Percentiles rank a stretch among this genome's conserved stretches.
Conservation (phyloP, 2,888 invertebrate genomes). For the Diaperis boleti region DNA sequence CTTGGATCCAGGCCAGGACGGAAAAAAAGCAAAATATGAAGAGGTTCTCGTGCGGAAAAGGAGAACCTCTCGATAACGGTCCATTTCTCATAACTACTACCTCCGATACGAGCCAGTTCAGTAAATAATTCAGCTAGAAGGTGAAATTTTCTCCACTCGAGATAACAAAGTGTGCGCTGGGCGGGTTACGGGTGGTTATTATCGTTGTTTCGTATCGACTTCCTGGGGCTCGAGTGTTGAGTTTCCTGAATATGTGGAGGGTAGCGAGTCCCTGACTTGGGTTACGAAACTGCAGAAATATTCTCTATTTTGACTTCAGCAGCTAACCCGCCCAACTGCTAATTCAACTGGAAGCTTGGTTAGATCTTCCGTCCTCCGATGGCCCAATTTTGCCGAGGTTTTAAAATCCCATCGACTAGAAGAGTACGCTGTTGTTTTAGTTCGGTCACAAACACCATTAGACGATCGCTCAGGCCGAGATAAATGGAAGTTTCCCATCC, state of each 20-base stretch:
- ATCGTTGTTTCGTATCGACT: no score
- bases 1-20: slow-evolving; percentile 32
- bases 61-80: slow-evolving; percentile 36
- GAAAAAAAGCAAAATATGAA: slow-evolving; percentile 29
- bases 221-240: no score
- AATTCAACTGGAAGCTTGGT: no score
- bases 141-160: slow-evolving; percentile 24
- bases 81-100: slow-evolving; percentile 36
- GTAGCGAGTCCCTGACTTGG: no score
- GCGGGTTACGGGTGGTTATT: no score
- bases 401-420: neutral
- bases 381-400: no score
- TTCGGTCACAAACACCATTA: slow-evolving; percentile 36
- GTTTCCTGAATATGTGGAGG: no score
- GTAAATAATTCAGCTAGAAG: slow-evolving; percentile 38
- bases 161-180: slow-evolving; percentile 24
- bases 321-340: no score
- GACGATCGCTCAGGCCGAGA: slow-evolving; percentile 4
- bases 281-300: no score
- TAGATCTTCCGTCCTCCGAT: no score
- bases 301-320: no score
- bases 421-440: slow-evolving; percentile 8
- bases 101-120: slow-evolving; percentile 26
- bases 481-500: slow-evolving; percentile 35
- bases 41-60: slow-evolving; percentile 16